These are phyloP conservation scores for Aricia artaxerxes DNA, from an alignment of 2,888 invertebrate species.

Conservation along the genomic window DNA sequence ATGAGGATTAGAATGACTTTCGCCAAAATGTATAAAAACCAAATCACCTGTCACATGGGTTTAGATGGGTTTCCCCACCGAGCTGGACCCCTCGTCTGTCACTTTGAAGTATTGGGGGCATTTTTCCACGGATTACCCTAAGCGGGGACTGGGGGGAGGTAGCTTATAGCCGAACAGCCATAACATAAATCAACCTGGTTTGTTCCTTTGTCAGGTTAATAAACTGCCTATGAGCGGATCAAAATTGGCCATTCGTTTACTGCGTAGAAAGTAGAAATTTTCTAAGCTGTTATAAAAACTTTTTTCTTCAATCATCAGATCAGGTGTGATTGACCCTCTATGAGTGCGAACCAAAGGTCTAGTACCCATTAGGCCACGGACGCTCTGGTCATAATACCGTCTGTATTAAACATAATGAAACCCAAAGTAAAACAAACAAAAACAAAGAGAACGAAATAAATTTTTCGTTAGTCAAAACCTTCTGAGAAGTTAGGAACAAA, in stretches of 20 bases:
- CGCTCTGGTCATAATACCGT: no score
- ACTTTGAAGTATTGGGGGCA: slow-evolving; percentile 10
- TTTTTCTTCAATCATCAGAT: no score
- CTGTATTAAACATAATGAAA: no score
- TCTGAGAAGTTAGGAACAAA: neutral
- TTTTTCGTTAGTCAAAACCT: neutral
- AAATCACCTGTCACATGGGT: neutral
- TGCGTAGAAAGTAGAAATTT: no score
- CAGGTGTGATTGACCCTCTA: no score
- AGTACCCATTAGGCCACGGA: no score
- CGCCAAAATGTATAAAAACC: neutral
- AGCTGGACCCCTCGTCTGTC: slow-evolving; percentile 17
- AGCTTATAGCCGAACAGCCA: neutral
- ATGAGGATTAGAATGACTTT: neutral
- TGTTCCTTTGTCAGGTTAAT: neutral
- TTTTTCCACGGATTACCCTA: slow-evolving; percentile 24
- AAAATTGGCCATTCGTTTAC: neutral
- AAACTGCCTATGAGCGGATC: neutral
- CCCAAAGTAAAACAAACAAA: neutral
- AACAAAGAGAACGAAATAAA: neutral
- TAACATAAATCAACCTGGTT: slow-evolving; percentile 7
- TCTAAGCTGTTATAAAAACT: no score
- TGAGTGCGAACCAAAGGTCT: no score
- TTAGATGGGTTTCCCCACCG: neutral
- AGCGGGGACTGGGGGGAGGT: neutral